phyloP scores from a whole-genome alignment of 2,888 invertebrate species.

The Cabera pusaria region DNA sequence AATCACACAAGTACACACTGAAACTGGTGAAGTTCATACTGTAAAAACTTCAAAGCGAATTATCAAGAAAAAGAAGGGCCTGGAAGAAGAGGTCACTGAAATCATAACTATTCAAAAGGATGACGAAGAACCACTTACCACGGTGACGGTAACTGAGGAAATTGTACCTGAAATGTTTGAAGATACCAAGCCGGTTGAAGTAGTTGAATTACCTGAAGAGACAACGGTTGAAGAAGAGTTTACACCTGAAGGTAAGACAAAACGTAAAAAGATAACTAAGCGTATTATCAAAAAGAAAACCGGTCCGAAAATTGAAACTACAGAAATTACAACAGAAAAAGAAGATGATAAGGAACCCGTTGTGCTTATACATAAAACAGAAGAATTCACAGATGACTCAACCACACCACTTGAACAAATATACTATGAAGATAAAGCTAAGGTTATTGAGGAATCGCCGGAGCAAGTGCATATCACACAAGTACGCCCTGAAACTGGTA shows the following conservation, averaged over 20 bases:
- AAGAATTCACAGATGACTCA: slow-evolving; percentile 40
- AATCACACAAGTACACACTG: too few relatives aligned
- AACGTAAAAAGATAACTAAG: slow-evolving; percentile 34
- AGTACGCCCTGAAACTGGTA: background rate
- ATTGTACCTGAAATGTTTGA: slow-evolving; percentile 33
- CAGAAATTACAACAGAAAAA: slow-evolving; percentile 32
- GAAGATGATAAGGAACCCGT: slow-evolving; percentile 42
- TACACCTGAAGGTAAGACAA: slow-evolving; percentile 27
- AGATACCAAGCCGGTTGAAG: slow-evolving; percentile 27
- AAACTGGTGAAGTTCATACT: background rate
- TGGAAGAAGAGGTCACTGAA: background rate
- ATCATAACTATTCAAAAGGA: too few relatives aligned
- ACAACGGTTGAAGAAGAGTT: slow-evolving; percentile 37
- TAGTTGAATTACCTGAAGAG: slow-evolving; percentile 1
- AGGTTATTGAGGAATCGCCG: slow-evolving; percentile 50
- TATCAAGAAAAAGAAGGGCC: background rate
- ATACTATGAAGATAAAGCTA: slow-evolving; percentile 25
- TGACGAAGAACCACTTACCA: slow-evolving; percentile 17
- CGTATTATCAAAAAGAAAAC: slow-evolving; percentile 48
- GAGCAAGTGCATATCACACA: slow-evolving; percentile 40
- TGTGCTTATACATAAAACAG: slow-evolving; percentile 54
- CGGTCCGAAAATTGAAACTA: slow-evolving; percentile 47
- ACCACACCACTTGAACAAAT: slow-evolving; percentile 25
- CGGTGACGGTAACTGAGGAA: slow-evolving; percentile 30
- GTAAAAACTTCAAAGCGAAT: background rate